A percentile compares a stretch with the other conserved stretches of the same genome.
Conservation (phyloP, 2,888 invertebrate species). For the Capitulum mitella region DNA sequence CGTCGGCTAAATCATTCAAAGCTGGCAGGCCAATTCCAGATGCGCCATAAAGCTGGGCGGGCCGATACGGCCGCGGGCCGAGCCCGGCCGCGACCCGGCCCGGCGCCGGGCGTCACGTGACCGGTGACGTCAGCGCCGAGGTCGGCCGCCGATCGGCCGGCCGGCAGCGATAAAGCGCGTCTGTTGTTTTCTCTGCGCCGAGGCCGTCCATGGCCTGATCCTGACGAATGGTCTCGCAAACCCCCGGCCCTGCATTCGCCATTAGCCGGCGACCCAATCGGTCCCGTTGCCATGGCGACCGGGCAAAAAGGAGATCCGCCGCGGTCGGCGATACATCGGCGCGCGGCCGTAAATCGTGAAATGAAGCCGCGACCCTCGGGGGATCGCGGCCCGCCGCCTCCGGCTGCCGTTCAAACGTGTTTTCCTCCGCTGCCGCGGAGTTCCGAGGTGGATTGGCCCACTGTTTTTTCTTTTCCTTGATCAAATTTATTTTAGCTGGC, state of each 20-base stretch:
- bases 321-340: conserved; percentile 5
- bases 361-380: neutral
- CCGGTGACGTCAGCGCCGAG: neutral
- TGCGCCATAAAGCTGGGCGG: neutral
- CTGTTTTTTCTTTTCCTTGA: neutral
- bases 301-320: neutral
- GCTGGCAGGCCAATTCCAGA: conserved; percentile 23
- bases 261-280: conserved; percentile 5
- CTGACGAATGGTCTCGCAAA: neutral
- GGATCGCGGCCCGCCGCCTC: too few species aligned
- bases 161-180: neutral
- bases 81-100: neutral
- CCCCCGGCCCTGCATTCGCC: neutral
- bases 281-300: neutral
- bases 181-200: neutral
- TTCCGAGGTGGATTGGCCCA: neutral
- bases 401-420: neutral
- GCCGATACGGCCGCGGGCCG: neutral
- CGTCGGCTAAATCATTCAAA: conserved; percentile 12
- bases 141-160: neutral
- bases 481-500: neutral
- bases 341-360: neutral
- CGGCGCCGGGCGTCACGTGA: neutral
- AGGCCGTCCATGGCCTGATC: neutral
- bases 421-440: neutral